These are phyloP conservation scores for Tachina grossa DNA, from an alignment of 2,888 invertebrate genomes.

Conservation along the genomic window DNA sequence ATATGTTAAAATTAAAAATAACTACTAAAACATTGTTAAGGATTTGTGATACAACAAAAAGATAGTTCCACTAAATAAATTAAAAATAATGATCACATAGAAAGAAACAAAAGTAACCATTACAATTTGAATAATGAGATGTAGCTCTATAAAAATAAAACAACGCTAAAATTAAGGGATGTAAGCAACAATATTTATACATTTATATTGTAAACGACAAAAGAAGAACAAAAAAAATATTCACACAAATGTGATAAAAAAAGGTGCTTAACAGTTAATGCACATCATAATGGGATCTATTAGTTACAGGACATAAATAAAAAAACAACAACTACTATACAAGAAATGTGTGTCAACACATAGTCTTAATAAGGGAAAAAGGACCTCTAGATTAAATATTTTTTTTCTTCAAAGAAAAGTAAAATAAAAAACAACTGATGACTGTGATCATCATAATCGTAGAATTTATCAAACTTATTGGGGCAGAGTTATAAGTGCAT, in stretches of 20 bases:
- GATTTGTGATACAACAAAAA: slow-evolving; percentile 50
- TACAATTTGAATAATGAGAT: slow-evolving; percentile 58
- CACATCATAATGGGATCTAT: slow-evolving; percentile 73
- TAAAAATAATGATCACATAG: slow-evolving; percentile 27
- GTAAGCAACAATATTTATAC: slow-evolving; percentile 45
- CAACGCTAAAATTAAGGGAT: slow-evolving; percentile 27
- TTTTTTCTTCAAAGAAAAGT: not conserved
- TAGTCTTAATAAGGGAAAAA: not conserved
- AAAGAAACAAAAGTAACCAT: slow-evolving; percentile 15
- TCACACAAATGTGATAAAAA: slow-evolving; percentile 47
- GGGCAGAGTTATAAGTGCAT: not conserved
- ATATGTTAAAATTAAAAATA: slow-evolving; percentile 65
- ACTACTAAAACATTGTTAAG: slow-evolving; percentile 59
- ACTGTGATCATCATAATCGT: slow-evolving; percentile 42
- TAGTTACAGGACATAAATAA: slow-evolving; percentile 73
- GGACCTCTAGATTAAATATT: not conserved
- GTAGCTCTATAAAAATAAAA: slow-evolving; percentile 6
- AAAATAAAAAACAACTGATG: slow-evolving; percentile 27
- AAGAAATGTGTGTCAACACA: slow-evolving; percentile 64
- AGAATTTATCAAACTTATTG: not conserved
- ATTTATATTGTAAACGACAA: not conserved
- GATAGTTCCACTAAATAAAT: slow-evolving; percentile 71
- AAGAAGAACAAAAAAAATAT: not conserved
- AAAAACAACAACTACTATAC: slow-evolving; percentile 11
- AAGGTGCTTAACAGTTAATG: slow-evolving; percentile 74